Conservation (phyloP, 2,888 invertebrate species). For the Eilema sororculum region DNA sequence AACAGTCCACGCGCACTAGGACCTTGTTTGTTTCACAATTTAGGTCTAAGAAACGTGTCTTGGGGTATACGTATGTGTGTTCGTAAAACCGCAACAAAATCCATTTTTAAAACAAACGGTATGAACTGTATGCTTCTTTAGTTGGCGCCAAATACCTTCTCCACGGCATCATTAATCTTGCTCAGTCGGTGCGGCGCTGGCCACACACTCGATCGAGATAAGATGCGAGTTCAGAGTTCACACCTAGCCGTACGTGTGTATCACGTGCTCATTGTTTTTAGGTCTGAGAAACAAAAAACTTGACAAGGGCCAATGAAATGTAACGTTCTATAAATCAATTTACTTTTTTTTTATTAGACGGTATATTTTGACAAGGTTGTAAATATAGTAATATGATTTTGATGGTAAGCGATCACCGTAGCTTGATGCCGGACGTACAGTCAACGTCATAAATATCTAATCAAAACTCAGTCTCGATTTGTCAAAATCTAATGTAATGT, state of each 20-base stretch:
- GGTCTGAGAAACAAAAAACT: slow-evolving; percentile 15
- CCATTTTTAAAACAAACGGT: not conserved
- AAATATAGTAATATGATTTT: not conserved
- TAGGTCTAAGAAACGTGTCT: too few species aligned
- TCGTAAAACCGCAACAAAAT: not conserved
- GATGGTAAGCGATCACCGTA: not conserved
- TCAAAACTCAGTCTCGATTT: too few species aligned
- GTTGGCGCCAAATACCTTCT: slow-evolving; percentile 52
- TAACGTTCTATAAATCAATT: not conserved
- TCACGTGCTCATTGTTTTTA: slow-evolving; percentile 56
- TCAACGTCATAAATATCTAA: too few species aligned
- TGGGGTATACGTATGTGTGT: too few species aligned
- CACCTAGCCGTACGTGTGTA: slow-evolving; percentile 37
- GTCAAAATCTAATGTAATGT: too few species aligned
- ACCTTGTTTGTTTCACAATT: too few species aligned
- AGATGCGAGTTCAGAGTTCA: slow-evolving; percentile 52
- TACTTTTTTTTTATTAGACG: not conserved
- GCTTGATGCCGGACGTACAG: not conserved
- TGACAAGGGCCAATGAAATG: slow-evolving; percentile 10
- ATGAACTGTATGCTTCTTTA: slow-evolving; percentile 17
- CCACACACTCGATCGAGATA: slow-evolving; percentile 56
- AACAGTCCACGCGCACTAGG: too few species aligned
- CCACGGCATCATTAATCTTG: slow-evolving; percentile 47
- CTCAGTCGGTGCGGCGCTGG: slow-evolving; percentile 26
- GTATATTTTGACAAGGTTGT: not conserved